Percentiles rank a stretch among this genome's conserved stretches.
Conservation (phyloP, 1,140 invertebrate species). For the Wasmannia auropunctata region DNA sequence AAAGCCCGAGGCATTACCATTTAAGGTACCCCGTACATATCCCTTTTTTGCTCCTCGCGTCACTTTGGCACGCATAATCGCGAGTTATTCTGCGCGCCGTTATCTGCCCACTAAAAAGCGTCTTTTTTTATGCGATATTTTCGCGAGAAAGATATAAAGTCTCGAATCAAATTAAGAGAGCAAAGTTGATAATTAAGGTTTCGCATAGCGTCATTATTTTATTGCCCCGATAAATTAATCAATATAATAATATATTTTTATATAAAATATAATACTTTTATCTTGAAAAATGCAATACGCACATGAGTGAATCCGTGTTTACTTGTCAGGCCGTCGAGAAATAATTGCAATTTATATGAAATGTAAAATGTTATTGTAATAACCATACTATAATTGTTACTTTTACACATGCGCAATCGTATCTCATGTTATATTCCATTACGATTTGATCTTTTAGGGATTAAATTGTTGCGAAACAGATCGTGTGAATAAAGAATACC, state of each 20-base stretch:
- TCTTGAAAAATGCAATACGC: background rate
- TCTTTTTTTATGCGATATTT: slow-evolving; percentile 9
- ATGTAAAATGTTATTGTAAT: background rate
- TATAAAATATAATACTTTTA: background rate
- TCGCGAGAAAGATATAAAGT: background rate
- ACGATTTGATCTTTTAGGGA: background rate
- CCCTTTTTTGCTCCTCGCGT: slow-evolving; percentile 44
- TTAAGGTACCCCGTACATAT: slow-evolving; percentile 68
- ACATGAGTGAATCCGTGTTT: background rate
- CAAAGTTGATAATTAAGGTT: background rate
- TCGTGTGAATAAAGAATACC: background rate
- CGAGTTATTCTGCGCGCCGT: slow-evolving; percentile 28
- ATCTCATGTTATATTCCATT: background rate
- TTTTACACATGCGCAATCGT: background rate
- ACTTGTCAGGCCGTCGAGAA: background rate
- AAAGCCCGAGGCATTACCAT: slow-evolving; percentile 69
- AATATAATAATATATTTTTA: background rate
- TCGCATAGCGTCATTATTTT: background rate
- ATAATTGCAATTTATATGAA: background rate
- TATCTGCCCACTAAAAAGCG: background rate
- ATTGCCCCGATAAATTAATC: background rate
- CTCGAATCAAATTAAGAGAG: background rate
- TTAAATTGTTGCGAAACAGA: background rate
- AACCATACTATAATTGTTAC: background rate
- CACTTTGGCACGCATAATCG: slow-evolving; percentile 57